Base-by-base conservation (phyloP, 2,888 invertebrate species). In the Caenorhabditis afra region DNA sequence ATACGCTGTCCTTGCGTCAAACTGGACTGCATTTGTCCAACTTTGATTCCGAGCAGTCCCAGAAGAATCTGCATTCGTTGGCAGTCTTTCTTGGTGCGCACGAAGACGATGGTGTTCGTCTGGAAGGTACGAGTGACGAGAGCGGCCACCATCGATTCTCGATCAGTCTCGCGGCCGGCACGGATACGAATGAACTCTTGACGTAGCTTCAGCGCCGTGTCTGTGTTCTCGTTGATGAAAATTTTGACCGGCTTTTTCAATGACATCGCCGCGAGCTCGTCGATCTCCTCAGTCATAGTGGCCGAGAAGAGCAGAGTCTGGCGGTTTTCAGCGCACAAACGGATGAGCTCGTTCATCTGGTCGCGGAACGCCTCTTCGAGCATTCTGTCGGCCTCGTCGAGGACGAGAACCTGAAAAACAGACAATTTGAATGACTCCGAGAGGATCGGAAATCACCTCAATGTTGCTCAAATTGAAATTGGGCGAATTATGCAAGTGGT, bases 221-320 rank as follows among this genome's bases (percentile, higher is more conserved):
- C 95, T 88, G 95, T 95, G 91, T 97, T 97, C 83, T 95, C 95
- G 91, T 99, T 96, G 0, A 99, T 95, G 91, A 98, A 99, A 70
- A 99, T 93, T 90, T 95, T 95, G 35, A 97, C 95, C 0, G 99
- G 98, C 87, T 95, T 95, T 81, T 94, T 94, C 29, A 99, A 92
- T 0, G 97, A 97, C 1, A 99, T 95, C 0, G 96, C 94, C 0
- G 96, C 97, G 67, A 99, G 92, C 91, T 96, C 96, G 91, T 96
- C 94, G 0, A 93, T 97, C 91, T 95, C 94, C 66, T 97, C 97
- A n/a, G 96, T 96, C 97, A 99, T 98, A 14, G 99, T 99, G 41
- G 99, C 99, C 0, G 98, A 98, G 92, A 98, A 98, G 73, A 99
- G 92, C 93, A 99, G 95, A 0, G 97, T 98, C 91, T 99, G 98